Evolutionary conservation across 2,797 vertebrate genomes (phyloP), one percentile per base, ranked within the genome.

Genomic region (Galagoides demidoff): DNA sequence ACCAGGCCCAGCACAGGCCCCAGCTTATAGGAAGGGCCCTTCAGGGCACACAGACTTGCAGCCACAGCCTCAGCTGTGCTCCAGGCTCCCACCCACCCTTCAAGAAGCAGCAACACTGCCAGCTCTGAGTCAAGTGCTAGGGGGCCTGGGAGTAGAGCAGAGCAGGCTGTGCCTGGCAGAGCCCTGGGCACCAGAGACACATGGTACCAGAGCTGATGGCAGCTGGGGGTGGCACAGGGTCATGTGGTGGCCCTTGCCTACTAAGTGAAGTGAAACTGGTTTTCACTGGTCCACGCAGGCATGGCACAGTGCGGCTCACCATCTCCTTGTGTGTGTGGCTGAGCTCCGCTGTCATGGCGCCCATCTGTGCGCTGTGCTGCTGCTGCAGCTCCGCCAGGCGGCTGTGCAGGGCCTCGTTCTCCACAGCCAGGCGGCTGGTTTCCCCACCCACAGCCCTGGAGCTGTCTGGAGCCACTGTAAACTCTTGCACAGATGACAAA

Each of bases 401-500:
- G 73, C 90, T 90, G 5, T 90, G 98, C 92, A 99, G 95, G 1
- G 92, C 81, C 25, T 98, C 96, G 7, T 98, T 97, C 89, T 98
- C 98, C 89, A 95, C 97, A 90, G 97, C 98, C 93, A 99, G 97
- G 90, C 96, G 97, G 96, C 94, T 97, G n/a, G 98, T 95, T 90
- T 99, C 98, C 13, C 97, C 97, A 92, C 97, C 97, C 81, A 96
- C 95, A 73, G 87, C 96, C 85, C 92, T 7, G 6, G 70, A 93
- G 45, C 25, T 71, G 61, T 96, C 91, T 71, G 68, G 97, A 96
- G 98, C 97, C 74, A 98, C 97, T 49, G 71, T 16, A 14, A 96
- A 52, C 22, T 96, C 97, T 88, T 94, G 92, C 97, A 99, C 98
- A 98, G 98, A 98, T 20, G 98, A 99, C 89, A 99, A 98, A 97